Evolutionary conservation across 2,113 vertebrate species (phyloP).

Genomic region (Sinocyclocheilus grahami): DNA sequence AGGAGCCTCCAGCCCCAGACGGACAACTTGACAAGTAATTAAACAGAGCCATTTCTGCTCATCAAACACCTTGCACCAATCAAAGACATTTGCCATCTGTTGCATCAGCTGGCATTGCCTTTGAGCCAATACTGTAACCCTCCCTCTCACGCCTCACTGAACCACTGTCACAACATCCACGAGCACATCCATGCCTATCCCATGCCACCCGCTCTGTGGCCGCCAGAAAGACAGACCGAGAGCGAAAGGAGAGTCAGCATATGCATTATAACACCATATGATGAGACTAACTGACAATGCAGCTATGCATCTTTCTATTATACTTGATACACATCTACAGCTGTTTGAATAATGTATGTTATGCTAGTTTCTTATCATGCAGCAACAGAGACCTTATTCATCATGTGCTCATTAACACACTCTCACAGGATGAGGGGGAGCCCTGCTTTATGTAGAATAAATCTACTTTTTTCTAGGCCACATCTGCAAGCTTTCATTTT

Average conservation of each 20-base stretch:
- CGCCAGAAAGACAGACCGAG: neutral
- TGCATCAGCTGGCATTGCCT: constrained; percentile 82
- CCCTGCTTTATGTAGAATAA: neutral
- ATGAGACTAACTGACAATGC: neutral
- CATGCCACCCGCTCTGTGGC: neutral
- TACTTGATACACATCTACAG: neutral
- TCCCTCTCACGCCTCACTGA: constrained; percentile 28
- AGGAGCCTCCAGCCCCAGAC: constrained; percentile 78
- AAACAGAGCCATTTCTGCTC: constrained; percentile 86
- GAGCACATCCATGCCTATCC: neutral
- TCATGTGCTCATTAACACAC: constrained; percentile 3
- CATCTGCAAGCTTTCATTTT: neutral
- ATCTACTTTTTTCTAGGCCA: neutral
- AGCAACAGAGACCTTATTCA: neutral
- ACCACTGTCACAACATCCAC: constrained; percentile 54
- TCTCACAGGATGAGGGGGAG: neutral
- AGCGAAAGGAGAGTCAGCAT: neutral
- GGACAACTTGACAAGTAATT: constrained; percentile 91
- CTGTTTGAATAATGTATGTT: neutral
- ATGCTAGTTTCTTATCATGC: neutral
- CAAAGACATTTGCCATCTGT: constrained; percentile 88
- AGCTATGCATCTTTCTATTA: neutral
- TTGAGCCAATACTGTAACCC: constrained; percentile 44
- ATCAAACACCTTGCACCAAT: constrained; percentile 80
- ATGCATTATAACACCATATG: neutral